Evolutionary conservation across 2,888 invertebrate species (phyloP).

Genomic region (Theristus sp.): DNA sequence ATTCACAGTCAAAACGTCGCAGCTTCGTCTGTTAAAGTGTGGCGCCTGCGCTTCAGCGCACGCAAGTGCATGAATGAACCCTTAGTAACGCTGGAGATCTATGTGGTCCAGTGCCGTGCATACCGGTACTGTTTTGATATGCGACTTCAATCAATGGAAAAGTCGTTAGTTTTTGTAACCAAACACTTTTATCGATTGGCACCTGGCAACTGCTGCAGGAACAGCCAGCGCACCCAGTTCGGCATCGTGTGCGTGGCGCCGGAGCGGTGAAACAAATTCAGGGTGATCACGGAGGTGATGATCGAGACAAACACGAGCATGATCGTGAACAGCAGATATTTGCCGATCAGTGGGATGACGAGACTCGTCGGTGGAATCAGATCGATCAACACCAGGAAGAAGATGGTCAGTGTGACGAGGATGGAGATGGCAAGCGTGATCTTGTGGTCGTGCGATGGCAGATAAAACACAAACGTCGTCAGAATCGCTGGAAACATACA

Average conservation of each 20-base stretch:
- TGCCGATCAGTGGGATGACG: constrained; percentile 73
- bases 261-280: constrained; percentile 88
- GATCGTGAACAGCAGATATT: constrained; percentile 93
- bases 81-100: too few species aligned
- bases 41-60: too few species aligned
- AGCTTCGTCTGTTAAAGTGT: too few species aligned
- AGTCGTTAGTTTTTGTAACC: too few species aligned
- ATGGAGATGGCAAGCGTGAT: constrained; percentile 88
- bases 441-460: constrained; percentile 65
- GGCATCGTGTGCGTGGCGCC: constrained; percentile 94
- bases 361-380: constrained; percentile 93
- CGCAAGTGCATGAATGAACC: too few species aligned
- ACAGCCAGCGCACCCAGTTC: constrained; percentile 46
- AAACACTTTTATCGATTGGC: too few species aligned
- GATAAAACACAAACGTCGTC: constrained; percentile 27
- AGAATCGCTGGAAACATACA: constrained; percentile 14
- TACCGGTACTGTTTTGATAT: too few species aligned
- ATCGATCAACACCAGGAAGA: constrained; percentile 90
- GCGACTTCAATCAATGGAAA: too few species aligned
- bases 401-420: constrained; percentile 93
- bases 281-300: constrained; percentile 84
- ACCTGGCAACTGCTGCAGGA: constrained; percentile 12
- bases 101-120: too few species aligned
- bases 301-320: constrained; percentile 60
- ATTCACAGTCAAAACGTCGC: too few species aligned